phyloP scores from a whole-genome alignment of 2,113 vertebrate species.

The Sporophila hypoxantha region DNA sequence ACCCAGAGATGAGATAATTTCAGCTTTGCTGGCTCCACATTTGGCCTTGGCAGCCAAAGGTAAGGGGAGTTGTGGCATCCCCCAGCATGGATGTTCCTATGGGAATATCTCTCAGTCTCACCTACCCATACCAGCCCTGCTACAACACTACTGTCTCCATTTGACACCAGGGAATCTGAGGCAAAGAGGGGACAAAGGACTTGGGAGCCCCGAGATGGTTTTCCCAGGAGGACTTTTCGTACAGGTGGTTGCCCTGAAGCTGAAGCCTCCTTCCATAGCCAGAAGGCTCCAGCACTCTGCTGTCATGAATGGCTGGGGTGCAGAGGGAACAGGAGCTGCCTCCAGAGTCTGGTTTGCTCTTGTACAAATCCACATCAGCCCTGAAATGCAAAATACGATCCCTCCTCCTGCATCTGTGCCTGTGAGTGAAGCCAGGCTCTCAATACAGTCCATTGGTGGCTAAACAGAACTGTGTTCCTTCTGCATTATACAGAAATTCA shows the following conservation, averaged over 20 bases:
- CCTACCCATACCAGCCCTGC: background rate
- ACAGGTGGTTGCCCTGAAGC: background rate
- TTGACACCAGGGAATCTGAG: background rate
- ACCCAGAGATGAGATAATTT: background rate
- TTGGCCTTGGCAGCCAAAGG: background rate
- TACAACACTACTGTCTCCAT: fast-evolving
- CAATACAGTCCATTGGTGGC: background rate
- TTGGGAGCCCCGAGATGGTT: background rate
- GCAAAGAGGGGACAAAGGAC: background rate
- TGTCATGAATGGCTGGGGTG: background rate
- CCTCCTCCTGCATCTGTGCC: background rate
- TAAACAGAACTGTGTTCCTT: background rate
- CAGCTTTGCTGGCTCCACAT: background rate
- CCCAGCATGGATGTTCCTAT: background rate
- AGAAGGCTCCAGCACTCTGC: background rate
- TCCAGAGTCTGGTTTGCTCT: background rate
- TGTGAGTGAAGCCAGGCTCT: background rate
- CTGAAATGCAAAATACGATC: background rate
- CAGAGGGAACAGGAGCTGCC: background rate
- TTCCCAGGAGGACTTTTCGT: background rate
- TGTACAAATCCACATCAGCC: background rate
- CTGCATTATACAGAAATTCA: background rate
- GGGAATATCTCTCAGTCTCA: background rate
- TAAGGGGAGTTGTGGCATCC: background rate
- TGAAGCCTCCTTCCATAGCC: background rate